Evolutionary conservation across 2,113 vertebrate species (phyloP).

Genomic region (Anoplopoma fimbria): DNA sequence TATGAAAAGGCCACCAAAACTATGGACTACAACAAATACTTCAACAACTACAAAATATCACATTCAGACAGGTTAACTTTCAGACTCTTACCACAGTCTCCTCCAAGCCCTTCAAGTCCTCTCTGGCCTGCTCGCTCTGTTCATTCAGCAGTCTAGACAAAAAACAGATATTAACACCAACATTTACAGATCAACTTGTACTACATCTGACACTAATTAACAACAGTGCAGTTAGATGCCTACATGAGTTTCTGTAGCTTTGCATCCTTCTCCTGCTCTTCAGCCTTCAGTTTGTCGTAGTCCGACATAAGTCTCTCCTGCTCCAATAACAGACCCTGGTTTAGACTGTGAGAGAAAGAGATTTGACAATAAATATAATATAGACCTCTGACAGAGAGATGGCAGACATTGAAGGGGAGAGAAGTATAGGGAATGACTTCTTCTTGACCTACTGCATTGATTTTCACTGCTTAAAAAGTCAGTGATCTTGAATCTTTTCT

Average conservation of each 20-base stretch:
- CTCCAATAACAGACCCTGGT: constrained; percentile 93
- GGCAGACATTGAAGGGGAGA: background rate
- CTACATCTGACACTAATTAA: background rate
- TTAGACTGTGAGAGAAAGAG: constrained; percentile 80
- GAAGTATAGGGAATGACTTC: too few species aligned
- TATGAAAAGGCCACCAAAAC: too few species aligned
- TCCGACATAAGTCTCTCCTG: constrained; percentile 91
- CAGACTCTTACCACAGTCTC: constrained; percentile 91
- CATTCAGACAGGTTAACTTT: background rate
- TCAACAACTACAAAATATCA: too few species aligned
- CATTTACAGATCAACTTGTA: background rate
- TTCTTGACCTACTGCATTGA: background rate
- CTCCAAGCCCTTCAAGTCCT: constrained; percentile 94
- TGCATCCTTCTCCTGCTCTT: constrained; percentile 91
- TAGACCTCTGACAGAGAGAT: background rate
- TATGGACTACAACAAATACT: too few species aligned
- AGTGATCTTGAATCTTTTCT: background rate
- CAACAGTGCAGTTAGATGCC: background rate
- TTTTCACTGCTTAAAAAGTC: background rate
- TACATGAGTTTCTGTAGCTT: constrained; percentile 86
- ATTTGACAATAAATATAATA: background rate
- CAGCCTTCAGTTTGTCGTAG: constrained; percentile 90
- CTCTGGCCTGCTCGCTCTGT: constrained; percentile 91
- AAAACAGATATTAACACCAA: background rate
- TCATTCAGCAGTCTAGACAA: constrained; percentile 89